These are phyloP conservation scores for Sceloporus tristichus DNA, from an alignment of 2,113 vertebrate genomes.

Conservation along the genomic window DNA sequence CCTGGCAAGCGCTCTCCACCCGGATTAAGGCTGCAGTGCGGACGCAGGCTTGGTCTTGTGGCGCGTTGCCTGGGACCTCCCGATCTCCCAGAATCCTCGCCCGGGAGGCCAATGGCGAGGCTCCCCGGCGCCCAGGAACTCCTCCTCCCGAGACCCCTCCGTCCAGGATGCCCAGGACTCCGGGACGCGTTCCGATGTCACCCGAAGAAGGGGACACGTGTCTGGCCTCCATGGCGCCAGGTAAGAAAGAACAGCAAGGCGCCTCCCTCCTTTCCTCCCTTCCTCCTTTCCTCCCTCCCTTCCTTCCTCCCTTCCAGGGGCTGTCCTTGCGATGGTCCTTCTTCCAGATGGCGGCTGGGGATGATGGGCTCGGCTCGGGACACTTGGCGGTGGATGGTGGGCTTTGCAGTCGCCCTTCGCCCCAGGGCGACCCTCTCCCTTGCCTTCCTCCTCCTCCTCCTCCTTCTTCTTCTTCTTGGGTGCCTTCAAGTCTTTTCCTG, in stretches of 20 bases:
- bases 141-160: slow-evolving; percentile 7
- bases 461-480: neutral
- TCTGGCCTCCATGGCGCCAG: neutral
- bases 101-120: slow-evolving; percentile 11
- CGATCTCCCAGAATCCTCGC: slow-evolving; percentile 35
- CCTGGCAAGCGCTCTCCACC: too few relatives aligned
- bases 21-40: too few relatives aligned
- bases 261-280: neutral
- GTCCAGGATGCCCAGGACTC: neutral
- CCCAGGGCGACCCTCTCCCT: neutral
- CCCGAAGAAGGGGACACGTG: neutral
- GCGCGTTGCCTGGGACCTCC: neutral
- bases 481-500: too few relatives aligned
- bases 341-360: neutral
- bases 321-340: neutral
- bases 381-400: too few relatives aligned
- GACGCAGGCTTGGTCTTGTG: neutral
- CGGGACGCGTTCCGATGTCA: neutral
- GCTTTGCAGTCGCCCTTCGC: neutral
- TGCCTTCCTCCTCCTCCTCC: too few relatives aligned
- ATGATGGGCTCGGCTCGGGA: too few relatives aligned
- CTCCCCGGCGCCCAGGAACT: neutral
- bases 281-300: neutral
- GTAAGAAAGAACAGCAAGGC: neutral
- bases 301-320: neutral